phyloP scores from a whole-genome alignment of 2,797 vertebrate genomes.

The Bradypodion ventrale region DNA sequence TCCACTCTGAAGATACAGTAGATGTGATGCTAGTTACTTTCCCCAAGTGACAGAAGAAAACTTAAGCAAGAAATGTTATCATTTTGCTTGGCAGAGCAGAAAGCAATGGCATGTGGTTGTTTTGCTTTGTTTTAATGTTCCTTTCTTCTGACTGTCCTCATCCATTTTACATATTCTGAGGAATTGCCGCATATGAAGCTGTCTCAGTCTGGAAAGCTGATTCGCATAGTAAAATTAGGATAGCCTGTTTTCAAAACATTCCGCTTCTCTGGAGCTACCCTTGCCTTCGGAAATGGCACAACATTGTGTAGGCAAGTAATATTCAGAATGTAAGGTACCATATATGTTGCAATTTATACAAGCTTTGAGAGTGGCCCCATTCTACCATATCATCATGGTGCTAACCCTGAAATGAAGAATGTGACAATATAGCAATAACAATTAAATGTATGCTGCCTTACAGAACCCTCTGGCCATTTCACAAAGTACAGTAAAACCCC shows the following conservation, averaged over 20 bases:
- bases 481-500: no score
- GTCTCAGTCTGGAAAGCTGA: background rate
- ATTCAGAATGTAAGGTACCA: no score
- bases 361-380: background rate
- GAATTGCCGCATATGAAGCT: background rate
- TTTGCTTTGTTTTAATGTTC: background rate
- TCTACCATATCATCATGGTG: background rate
- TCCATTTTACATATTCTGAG: background rate
- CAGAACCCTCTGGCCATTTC: no score
- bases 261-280: background rate
- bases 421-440: background rate
- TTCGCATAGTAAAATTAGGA: background rate
- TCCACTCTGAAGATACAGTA: background rate
- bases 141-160: background rate
- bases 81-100: conserved; percentile 25
- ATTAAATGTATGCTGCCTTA: no score
- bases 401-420: background rate
- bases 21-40: background rate
- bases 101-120: background rate
- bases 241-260: background rate
- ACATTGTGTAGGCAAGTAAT: background rate
- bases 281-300: background rate
- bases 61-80: background rate
- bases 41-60: background rate
- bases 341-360: background rate